Evolutionary conservation across 2,888 invertebrate species (phyloP).

Genomic region (Leptopilina syphax): DNA sequence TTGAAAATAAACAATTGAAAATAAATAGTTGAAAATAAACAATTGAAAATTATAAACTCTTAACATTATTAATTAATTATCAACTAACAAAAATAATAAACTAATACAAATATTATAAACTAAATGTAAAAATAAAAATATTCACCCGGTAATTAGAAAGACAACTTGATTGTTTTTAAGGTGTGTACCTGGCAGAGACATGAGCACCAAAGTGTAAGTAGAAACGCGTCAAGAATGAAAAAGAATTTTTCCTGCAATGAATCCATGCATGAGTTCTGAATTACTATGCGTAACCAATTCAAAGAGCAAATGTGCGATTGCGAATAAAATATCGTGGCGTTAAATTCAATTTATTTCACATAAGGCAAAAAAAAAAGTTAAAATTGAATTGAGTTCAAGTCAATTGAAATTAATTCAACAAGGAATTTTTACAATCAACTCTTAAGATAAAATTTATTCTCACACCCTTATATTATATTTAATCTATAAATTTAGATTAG

Average conservation of each 20-base stretch:
- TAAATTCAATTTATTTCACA: constrained; percentile 16
- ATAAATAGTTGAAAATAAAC: no score
- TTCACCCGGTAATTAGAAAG: constrained; percentile 12
- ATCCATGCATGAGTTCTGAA: constrained; percentile 44
- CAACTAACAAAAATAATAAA: no score
- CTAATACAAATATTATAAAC: no score
- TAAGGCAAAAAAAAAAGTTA: background rate
- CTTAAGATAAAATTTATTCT: background rate
- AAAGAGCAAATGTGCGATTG: constrained; percentile 12
- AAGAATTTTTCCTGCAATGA: constrained; percentile 54
- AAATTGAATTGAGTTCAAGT: background rate
- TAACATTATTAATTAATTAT: no score
- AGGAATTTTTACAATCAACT: constrained; percentile 3
- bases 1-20: no score
- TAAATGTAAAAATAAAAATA: no score
- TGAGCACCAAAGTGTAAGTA: constrained; percentile 36
- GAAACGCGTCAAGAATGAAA: constrained; percentile 54
- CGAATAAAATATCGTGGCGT: background rate
- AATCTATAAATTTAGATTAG: no score
- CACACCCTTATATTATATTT: background rate
- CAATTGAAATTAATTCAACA: background rate
- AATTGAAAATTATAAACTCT: no score
- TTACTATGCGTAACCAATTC: constrained; percentile 17
- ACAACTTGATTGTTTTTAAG: constrained; percentile 45
- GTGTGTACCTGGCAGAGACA: constrained; percentile 45